Conservation (phyloP, 2,888 invertebrate genomes). For the Unio pictorum region DNA sequence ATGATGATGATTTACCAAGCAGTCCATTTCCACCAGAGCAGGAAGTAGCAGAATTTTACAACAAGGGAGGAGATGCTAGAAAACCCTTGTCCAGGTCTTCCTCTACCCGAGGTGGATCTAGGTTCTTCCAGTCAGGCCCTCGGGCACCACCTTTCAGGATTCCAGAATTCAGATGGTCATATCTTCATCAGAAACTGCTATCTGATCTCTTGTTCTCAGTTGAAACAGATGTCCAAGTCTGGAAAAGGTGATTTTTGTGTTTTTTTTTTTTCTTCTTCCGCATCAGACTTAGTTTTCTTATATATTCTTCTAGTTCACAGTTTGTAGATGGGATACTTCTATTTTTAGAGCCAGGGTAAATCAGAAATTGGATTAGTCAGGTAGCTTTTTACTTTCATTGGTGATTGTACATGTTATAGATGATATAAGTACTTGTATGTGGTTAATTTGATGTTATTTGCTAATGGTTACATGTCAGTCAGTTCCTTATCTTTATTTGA, state of each 20-base stretch:
- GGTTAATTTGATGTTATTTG: too few relatives aligned
- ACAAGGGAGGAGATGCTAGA: constrained; percentile 7
- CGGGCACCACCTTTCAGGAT: constrained; percentile 86
- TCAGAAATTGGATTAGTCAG: too few relatives aligned
- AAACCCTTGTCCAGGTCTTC: constrained; percentile 38
- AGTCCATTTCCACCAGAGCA: not conserved
- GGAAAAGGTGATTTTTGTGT: constrained; percentile 76
- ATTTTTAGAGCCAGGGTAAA: too few relatives aligned
- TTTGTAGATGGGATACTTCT: not conserved
- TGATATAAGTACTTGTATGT: too few relatives aligned
- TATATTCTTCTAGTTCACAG: not conserved
- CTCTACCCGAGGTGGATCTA: constrained; percentile 47
- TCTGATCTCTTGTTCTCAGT: constrained; percentile 96
- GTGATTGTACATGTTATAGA: too few relatives aligned
- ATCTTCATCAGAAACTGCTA: constrained; percentile 95
- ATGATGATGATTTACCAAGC: not conserved
- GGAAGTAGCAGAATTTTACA: constrained; percentile 3
- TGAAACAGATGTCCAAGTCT: constrained; percentile 96
- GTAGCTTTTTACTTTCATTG: too few relatives aligned
- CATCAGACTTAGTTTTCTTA: not conserved
- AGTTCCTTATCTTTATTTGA: too few relatives aligned
- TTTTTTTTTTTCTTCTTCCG: not conserved
- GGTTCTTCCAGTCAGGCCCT: constrained; percentile 70
- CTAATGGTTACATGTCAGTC: too few relatives aligned
- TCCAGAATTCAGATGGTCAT: constrained; percentile 99